A percentile compares a stretch with the other conserved stretches of the same genome.
Evolutionary conservation across 1,140 invertebrate genomes (phyloP).

Genomic region (Condylostylus longicornis): DNA sequence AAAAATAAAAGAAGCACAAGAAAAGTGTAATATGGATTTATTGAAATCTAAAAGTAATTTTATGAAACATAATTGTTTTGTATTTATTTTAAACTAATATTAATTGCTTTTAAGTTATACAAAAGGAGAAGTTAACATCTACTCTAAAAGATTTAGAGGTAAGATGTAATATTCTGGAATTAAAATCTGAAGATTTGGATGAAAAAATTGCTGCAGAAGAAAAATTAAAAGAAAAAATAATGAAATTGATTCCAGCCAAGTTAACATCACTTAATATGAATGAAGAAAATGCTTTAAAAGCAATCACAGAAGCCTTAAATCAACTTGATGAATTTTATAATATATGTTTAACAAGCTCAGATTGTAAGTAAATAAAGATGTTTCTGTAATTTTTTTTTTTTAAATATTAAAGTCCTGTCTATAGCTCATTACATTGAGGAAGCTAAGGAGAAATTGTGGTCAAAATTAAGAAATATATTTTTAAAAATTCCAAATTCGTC

Average conservation of each 20-base stretch:
- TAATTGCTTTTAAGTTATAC: no score
- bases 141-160: neutral
- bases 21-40: neutral
- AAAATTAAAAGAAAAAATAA: neutral
- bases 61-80: neutral
- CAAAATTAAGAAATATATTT: conserved; percentile 20
- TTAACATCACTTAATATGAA: neutral
- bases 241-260: neutral
- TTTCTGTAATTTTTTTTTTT: no score
- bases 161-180: neutral
- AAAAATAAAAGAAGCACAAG: neutral
- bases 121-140: neutral
- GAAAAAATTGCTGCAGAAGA: neutral
- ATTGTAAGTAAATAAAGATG: no score
- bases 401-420: no score
- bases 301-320: neutral
- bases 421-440: conserved; percentile 9
- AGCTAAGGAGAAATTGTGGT: conserved; percentile 18
- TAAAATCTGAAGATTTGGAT: neutral
- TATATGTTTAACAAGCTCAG: no score
- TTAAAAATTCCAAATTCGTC: conserved; percentile 18
- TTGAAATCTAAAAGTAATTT: neutral
- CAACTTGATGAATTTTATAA: neutral
- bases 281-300: neutral
- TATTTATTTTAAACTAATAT: neutral